Conservation (phyloP, 1,140 invertebrate genomes). For the Macrocentrus cingulum region DNA sequence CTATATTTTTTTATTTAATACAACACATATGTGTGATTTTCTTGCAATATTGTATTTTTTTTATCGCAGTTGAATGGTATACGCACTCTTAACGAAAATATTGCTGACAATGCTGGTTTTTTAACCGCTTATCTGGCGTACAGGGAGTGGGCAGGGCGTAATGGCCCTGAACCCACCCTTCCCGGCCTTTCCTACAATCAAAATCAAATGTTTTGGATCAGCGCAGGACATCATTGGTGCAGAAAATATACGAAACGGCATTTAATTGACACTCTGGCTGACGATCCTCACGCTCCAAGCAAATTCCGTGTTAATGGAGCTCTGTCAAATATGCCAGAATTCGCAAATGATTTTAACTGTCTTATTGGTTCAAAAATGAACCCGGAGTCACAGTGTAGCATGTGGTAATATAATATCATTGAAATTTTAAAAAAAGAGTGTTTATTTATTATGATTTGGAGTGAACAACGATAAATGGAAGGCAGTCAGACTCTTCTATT, state of each 20-base stretch:
- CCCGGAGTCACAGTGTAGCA: conserved; percentile 79
- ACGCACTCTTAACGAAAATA: conserved; percentile 88
- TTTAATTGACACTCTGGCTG: conserved; percentile 70
- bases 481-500: no score
- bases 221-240: conserved; percentile 55
- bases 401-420: conserved; percentile 73
- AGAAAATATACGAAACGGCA: no score
- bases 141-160: conserved; percentile 66
- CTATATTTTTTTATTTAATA: no score
- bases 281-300: conserved; percentile 69
- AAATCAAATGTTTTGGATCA: conserved; percentile 4
- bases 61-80: conserved; percentile 79
- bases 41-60: neutral
- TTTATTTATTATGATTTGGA: no score
- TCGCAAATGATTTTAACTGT: conserved; percentile 79
- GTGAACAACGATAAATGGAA: no score
- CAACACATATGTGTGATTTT: neutral
- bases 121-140: conserved; percentile 86
- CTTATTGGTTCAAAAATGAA: conserved; percentile 77
- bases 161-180: conserved; percentile 67
- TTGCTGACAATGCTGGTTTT: conserved; percentile 87
- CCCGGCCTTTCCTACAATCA: conserved; percentile 46
- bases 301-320: conserved; percentile 55
- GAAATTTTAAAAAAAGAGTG: no score
- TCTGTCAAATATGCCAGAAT: conserved; percentile 59